Percentiles rank a stretch among this genome's conserved stretches.
These are phyloP conservation scores for Hexactinellida sp. DNA, from an alignment of 37 sponge, comb jelly and placozoan species.

Conservation along the genomic window DNA sequence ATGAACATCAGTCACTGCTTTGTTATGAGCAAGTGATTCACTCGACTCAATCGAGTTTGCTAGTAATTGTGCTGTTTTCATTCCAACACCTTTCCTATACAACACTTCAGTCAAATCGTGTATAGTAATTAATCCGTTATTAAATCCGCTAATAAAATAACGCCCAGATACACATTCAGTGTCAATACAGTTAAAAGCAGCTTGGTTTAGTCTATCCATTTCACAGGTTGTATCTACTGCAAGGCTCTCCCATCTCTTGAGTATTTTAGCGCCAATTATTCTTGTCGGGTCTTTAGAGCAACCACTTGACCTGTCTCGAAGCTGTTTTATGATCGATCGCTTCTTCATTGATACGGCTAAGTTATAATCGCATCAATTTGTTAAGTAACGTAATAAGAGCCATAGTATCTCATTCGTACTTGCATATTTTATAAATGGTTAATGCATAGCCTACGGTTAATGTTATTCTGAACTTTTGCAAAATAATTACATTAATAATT, in stretches of 20 bases:
- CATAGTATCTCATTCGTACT: too few relatives aligned
- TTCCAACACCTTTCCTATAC: background rate
- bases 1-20: background rate
- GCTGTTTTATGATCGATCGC: background rate
- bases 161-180: background rate
- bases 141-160: background rate
- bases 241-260: background rate
- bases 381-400: too few relatives aligned
- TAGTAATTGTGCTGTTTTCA: background rate
- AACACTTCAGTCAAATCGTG: background rate
- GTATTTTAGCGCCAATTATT: background rate
- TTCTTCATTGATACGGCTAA: too few relatives aligned
- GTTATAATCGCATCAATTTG: too few relatives aligned
- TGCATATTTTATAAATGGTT: too few relatives aligned
- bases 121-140: background rate
- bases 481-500: too few relatives aligned
- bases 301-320: background rate
- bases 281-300: background rate
- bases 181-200: background rate
- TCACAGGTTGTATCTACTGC: background rate
- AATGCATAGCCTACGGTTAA: too few relatives aligned
- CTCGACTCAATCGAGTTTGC: background rate
- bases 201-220: background rate
- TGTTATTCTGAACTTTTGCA: too few relatives aligned
- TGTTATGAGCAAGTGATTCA: background rate